Evolutionary conservation across 2,797 vertebrate genomes (phyloP), one percentile per base, ranked within the genome.

Genomic region (Oryzias sinensis): DNA sequence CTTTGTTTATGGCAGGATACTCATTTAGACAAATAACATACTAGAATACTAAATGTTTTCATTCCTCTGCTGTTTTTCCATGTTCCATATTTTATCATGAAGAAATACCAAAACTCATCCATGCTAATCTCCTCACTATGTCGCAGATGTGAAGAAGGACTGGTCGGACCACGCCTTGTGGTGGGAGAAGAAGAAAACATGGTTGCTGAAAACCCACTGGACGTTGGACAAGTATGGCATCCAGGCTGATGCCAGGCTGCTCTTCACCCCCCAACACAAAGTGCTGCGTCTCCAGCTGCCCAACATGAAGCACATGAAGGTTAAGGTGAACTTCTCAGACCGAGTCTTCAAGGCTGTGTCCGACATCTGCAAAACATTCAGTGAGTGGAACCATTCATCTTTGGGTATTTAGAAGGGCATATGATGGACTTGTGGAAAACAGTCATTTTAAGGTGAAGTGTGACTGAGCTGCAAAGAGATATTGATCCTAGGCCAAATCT

Each of bases 141-240:
- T 45, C 16, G 0, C 24, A 99, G 97, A 99, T 83, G 94, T 99
- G 65, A 99, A 99, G 92, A 98, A 97, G 85, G 97, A 99, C 87
- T 99, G 97, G 97, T 99, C 97, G 0, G 97, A 99, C 84, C 97
- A 99, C 6, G 97, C 96, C 1, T 79, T 99, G 70, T 99, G 97
- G 97, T 99, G 97, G 97, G 97, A 99, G 82, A 98, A 98, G 92
- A 99, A 97, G 92, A 97, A 93, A 79, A 98, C 96, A 8, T 99
- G 97, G 97, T 94, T 99, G 76, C 79, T 99, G 56, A 99, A 99
- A 90, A 99, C 97, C 0, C 97, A 99, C 72, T 99, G 97, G 97
- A 99, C 97, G 0, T 83, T 99, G 90, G 97, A 99, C 88, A 99
- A 99, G 85, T 99, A 98, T 0, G 97, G 97, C 62, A 97, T 99